Conservation (phyloP, 2,797 vertebrate species). For the Triplophysa yarkandensis region DNA sequence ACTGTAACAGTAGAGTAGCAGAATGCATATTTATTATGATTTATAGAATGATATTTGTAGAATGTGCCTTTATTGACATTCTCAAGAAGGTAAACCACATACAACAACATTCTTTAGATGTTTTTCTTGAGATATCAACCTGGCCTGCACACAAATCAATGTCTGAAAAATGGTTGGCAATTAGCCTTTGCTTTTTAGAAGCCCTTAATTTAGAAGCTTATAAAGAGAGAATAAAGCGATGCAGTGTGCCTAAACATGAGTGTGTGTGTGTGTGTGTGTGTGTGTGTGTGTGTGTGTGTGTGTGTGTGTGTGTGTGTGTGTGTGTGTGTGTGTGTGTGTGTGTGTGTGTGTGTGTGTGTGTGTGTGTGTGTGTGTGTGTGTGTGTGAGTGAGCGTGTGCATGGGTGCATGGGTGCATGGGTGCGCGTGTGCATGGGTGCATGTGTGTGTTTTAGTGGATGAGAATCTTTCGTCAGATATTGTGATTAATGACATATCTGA, state of each 20-base stretch:
- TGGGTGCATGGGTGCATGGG: too few relatives aligned
- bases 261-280: conserved; percentile 4
- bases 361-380: conserved; percentile 4
- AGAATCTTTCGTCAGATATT: conserved; percentile 24
- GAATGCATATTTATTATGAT: background rate
- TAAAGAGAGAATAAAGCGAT: conserved; percentile 2
- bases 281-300: background rate
- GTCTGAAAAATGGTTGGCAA: conserved; percentile 30
- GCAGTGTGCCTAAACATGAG: background rate
- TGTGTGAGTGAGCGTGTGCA: too few relatives aligned
- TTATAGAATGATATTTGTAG: too few relatives aligned
- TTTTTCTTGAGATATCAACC: conserved; percentile 19
- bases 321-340: conserved; percentile 14
- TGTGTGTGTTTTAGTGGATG: background rate
- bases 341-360: background rate
- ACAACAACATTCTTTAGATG: background rate
- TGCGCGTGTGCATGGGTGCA: background rate
- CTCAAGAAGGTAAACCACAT: background rate
- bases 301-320: background rate
- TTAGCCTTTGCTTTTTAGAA: conserved; percentile 46
- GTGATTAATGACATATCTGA: conserved; percentile 50
- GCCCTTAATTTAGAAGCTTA: background rate
- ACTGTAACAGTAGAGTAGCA: background rate
- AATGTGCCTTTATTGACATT: background rate
- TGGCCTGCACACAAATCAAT: background rate